These are phyloP conservation scores for Mesoclemmys tuberculata DNA, from an alignment of 2,113 vertebrate genomes.

Conservation along the genomic window DNA sequence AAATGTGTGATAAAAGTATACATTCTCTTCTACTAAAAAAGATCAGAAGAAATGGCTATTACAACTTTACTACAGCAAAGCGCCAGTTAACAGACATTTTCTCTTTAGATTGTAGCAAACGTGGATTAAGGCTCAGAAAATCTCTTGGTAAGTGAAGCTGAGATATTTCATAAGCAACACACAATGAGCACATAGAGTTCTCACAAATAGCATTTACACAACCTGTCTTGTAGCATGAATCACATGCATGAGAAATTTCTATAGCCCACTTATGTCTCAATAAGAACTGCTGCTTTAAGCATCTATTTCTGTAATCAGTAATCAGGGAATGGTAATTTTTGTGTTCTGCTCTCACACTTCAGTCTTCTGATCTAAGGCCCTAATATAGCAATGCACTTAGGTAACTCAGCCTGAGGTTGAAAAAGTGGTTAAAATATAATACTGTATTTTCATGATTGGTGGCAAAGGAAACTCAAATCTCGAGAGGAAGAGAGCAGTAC, in stretches of 20 bases:
- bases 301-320: not conserved
- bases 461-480: not conserved
- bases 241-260: slow-evolving; percentile 11
- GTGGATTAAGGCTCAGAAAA: slow-evolving; percentile 43
- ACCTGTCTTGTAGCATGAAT: slow-evolving; percentile 43
- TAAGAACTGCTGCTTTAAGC: slow-evolving; percentile 8
- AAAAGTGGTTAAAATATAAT: not conserved
- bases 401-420: not conserved
- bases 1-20: not conserved
- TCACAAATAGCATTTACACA: slow-evolving; percentile 6
- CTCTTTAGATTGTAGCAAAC: slow-evolving; percentile 28
- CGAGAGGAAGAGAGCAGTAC: not conserved
- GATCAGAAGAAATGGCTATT: not conserved
- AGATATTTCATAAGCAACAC: slow-evolving; percentile 37
- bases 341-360: not conserved
- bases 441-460: not conserved
- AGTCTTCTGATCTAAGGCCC: not conserved
- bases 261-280: slow-evolving; percentile 25
- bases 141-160: slow-evolving; percentile 43
- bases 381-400: not conserved
- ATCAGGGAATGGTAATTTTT: not conserved
- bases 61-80: slow-evolving; percentile 16
- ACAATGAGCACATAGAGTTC: not conserved
- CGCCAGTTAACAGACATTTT: slow-evolving; percentile 38
- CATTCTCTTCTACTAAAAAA: not conserved